phyloP scores from a whole-genome alignment of 2,797 vertebrate genomes.

The Alauda arvensis region DNA sequence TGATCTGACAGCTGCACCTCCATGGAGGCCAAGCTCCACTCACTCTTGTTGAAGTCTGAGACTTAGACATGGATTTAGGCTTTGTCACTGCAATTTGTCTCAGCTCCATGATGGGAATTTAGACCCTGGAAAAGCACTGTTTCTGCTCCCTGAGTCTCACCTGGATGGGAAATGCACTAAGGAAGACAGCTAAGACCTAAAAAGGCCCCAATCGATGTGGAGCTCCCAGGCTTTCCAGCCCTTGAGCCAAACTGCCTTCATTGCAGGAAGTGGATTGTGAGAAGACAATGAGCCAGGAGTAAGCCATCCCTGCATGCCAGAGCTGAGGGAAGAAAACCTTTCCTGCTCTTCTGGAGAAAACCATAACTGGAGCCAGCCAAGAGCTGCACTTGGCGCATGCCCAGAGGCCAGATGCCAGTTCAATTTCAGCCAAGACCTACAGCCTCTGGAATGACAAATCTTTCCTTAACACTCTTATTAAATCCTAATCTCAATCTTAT shows the following conservation, averaged over 20 bases:
- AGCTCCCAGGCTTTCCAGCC: neutral
- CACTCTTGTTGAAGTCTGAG: neutral
- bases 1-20: neutral
- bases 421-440: constrained; percentile 59
- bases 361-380: neutral
- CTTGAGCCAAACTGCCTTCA: neutral
- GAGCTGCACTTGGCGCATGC: neutral
- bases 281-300: neutral
- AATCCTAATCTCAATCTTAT: constrained; percentile 74
- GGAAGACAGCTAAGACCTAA: neutral
- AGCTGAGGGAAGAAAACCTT: neutral
- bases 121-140: neutral
- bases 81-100: neutral
- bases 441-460: constrained; percentile 69
- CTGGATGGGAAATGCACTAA: neutral
- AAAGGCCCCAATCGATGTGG: fast-evolving
- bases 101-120: neutral
- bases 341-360: neutral
- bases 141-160: neutral
- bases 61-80: neutral
- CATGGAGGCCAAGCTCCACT: fast-evolving
- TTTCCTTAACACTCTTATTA: constrained; percentile 73
- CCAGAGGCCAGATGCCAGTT: constrained; percentile 44
- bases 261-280: neutral
- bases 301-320: neutral